These are phyloP conservation scores for Eulithis testata DNA, from an alignment of 2,888 invertebrate species.

Conservation along the genomic window DNA sequence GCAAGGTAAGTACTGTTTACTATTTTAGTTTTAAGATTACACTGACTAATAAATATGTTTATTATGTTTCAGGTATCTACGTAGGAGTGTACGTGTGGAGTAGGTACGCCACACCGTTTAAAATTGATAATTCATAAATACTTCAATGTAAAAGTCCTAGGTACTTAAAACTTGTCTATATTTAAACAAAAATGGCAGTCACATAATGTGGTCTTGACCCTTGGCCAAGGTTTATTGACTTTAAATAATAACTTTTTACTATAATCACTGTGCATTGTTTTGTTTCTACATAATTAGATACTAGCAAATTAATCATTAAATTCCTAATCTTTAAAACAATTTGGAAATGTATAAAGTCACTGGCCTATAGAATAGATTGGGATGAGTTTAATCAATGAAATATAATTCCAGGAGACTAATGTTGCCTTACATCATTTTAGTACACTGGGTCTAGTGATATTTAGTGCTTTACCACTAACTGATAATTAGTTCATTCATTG, in stretches of 20 bases:
- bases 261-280: conserved; percentile 22
- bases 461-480: neutral
- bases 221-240: conserved; percentile 10
- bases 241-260: too few relatives aligned
- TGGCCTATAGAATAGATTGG: neutral
- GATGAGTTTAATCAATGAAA: neutral
- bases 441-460: conserved; percentile 1
- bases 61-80: too few relatives aligned
- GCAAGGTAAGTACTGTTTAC: too few relatives aligned
- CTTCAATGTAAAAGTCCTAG: too few relatives aligned
- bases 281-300: conserved; percentile 6
- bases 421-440: neutral
- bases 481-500: neutral
- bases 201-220: conserved; percentile 17
- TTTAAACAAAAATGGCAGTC: neutral
- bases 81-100: too few relatives aligned
- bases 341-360: conserved; percentile 3
- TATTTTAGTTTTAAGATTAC: too few relatives aligned
- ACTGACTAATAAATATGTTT: too few relatives aligned
- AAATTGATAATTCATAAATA: too few relatives aligned
- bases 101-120: too few relatives aligned
- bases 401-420: neutral
- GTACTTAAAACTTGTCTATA: neutral
- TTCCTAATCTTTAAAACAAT: neutral
- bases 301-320: neutral